Evolutionary conservation across 1,140 invertebrate genomes (phyloP), one percentile per base, ranked within the genome.

Genomic region (Zaprionus camerounensis): DNA sequence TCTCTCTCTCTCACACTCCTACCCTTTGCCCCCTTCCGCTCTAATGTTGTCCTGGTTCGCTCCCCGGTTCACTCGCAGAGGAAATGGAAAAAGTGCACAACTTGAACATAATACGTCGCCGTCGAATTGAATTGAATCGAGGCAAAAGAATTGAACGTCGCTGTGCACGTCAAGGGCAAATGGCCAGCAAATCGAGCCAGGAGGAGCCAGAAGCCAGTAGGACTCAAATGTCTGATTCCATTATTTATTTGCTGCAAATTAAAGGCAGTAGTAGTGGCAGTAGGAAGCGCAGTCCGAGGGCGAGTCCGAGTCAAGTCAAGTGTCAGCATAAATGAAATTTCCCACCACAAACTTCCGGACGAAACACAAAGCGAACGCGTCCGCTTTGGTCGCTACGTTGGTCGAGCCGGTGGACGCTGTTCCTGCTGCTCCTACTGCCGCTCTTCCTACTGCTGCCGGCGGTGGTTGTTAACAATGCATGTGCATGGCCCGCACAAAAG

Each of bases 281-380:
- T 15, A 41, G 38, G 5, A n/a, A 15, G 36, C 38, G 24, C 28
- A 58, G 55, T 44, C 24, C 55, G 20, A 51, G 57, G 63, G 65
- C 63, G 59, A 78, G 70, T 65, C 44, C 44, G 72, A 73, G 77
- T 67, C 81, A 74, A 88, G 79, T 90, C 85, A 85, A 90, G 85
- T 90, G 85, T 90, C 85, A 90, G 85, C 85, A 90, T 91, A 90
- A 90, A 90, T 90, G 85, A 90, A 90, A 90, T 90, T 90, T 90
- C 85, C 85, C 85, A 90, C 85, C 85, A 31, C 85, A 90, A 85
- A 90, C 79, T 90, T 90, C 85, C 85, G 85, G 82, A 24, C 49
- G 68, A 65, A 75, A 66, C 80, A 81, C 56, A 57, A 46, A 58
- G 55, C 41, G 3, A 56, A 26, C 34, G 24, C 53, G 53, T 57